A percentile compares a stretch with the other conserved stretches of the same genome.
These are phyloP conservation scores for Progne subis DNA, from an alignment of 2,113 vertebrate genomes.

Conservation along the genomic window DNA sequence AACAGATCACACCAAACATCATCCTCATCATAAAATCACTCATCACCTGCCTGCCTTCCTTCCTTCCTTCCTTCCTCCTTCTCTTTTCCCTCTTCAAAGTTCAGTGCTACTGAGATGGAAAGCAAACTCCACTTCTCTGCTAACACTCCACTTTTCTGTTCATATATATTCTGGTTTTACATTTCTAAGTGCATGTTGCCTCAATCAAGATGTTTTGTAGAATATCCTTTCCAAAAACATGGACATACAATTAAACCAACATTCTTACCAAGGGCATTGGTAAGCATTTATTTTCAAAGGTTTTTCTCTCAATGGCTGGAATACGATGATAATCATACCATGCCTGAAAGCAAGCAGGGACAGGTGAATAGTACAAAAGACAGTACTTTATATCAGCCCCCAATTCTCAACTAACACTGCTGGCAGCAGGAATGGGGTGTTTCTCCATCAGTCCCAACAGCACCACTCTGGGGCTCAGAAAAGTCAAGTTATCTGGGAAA, in stretches of 20 bases:
- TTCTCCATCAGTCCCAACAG: background rate
- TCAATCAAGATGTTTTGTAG: background rate
- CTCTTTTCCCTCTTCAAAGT: background rate
- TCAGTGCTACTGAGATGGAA: background rate
- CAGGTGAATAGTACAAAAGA: background rate
- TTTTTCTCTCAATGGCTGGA: background rate
- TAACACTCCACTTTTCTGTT: background rate
- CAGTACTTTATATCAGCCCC: background rate
- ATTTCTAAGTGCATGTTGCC: background rate
- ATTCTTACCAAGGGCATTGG: background rate
- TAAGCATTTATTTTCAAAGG: background rate
- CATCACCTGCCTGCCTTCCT: background rate
- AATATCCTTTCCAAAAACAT: background rate
- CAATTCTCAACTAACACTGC: background rate
- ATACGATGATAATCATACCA: background rate
- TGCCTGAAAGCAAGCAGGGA: background rate
- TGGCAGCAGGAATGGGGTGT: background rate
- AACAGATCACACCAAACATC: background rate
- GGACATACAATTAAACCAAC: background rate
- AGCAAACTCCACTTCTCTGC: background rate
- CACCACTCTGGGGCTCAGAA: background rate
- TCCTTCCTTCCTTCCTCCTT: too few relatives aligned
- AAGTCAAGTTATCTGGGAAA: background rate
- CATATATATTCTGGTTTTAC: background rate
- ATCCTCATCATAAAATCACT: background rate